A percentile compares a stretch with the other conserved stretches of the same genome.
phyloP scores from a whole-genome alignment of 2,888 invertebrate genomes.

The Drosophila mulleri region DNA sequence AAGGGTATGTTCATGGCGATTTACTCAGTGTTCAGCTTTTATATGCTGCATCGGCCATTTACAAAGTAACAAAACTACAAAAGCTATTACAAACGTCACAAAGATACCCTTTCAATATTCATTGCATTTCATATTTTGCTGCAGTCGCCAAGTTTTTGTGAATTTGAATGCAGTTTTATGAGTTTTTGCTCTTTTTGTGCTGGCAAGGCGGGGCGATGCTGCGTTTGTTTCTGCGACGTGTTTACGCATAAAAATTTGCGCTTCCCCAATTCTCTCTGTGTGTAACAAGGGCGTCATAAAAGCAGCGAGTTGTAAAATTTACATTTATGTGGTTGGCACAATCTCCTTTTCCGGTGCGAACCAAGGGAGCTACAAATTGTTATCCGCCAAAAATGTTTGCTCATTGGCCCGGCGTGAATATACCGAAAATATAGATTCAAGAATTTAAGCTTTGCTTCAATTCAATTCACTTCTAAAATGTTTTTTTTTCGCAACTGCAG shows the following conservation, averaged over 20 bases:
- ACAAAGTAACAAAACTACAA: slow-evolving; percentile 10
- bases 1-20: not conserved
- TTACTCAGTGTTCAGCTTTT: too few relatives aligned
- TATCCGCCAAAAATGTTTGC: slow-evolving; percentile 27
- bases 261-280: slow-evolving; percentile 22
- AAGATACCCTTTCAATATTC: slow-evolving; percentile 34
- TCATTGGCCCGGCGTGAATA: slow-evolving; percentile 6
- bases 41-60: not conserved
- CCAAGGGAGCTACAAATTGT: slow-evolving; percentile 42
- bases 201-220: slow-evolving; percentile 33
- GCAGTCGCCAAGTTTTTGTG: slow-evolving; percentile 33
- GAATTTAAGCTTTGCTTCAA: slow-evolving; percentile 19
- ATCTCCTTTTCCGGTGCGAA: slow-evolving; percentile 20
- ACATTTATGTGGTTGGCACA: slow-evolving; percentile 51
- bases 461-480: too few relatives aligned
- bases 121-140: slow-evolving; percentile 15
- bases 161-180: slow-evolving; percentile 66
- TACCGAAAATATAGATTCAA: slow-evolving; percentile 17
- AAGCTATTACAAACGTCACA: slow-evolving; percentile 27
- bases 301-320: slow-evolving; percentile 58
- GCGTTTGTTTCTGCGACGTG: slow-evolving; percentile 60
- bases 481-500: slow-evolving; percentile 32
- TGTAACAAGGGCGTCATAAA: slow-evolving; percentile 26
- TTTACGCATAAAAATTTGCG: slow-evolving; percentile 68
- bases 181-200: slow-evolving; percentile 30